A percentile compares a stretch with the other conserved stretches of the same genome.
These are phyloP conservation scores for Pristiophorus japonicus DNA, from an alignment of 2,113 vertebrate genomes.

Conservation along the genomic window DNA sequence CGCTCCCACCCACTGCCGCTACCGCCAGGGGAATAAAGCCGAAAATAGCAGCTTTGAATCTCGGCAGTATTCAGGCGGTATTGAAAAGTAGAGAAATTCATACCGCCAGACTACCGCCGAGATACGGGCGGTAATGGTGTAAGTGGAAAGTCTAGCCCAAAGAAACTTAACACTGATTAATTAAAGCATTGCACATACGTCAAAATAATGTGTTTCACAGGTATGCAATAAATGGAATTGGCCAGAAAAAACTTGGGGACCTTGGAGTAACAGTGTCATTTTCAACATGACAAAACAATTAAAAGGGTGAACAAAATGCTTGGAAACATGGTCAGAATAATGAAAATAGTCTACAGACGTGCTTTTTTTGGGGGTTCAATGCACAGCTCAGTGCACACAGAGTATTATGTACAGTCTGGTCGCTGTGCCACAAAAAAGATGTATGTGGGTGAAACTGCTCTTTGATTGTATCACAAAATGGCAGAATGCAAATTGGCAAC, in stretches of 20 bases:
- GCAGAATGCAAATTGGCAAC: background rate
- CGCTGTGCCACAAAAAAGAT: background rate
- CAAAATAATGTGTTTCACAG: background rate
- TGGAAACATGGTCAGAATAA: background rate
- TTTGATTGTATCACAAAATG: background rate
- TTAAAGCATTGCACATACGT: background rate
- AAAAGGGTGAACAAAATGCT: background rate
- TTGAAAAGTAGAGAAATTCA: no score
- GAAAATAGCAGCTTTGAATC: no score
- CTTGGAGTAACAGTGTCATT: background rate
- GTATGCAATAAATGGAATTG: no score
- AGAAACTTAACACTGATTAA: background rate
- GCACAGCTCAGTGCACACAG: background rate
- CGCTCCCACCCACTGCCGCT: no score
- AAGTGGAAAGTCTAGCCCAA: no score
- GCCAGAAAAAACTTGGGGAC: background rate
- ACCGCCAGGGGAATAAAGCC: no score
- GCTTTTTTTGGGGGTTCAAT: background rate
- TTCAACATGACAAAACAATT: background rate
- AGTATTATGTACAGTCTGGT: background rate
- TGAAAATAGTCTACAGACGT: background rate
- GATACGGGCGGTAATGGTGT: no score
- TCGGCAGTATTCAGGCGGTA: no score
- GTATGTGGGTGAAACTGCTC: background rate
- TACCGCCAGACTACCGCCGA: no score